These are phyloP conservation scores for Euproctis similis DNA, from an alignment of 2,888 invertebrate species.

Conservation along the genomic window DNA sequence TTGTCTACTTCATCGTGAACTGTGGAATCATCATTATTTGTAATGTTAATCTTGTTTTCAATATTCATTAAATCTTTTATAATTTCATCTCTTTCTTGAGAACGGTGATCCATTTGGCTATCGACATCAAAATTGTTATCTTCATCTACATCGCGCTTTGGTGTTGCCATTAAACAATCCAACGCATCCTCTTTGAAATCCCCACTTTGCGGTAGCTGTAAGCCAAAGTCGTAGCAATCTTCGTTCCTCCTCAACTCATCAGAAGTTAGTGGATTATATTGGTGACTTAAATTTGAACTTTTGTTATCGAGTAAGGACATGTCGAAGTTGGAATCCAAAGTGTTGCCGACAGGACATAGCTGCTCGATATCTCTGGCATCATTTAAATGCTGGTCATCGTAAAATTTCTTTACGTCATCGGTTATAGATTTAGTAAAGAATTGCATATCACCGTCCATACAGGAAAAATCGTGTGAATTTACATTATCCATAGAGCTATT, in stretches of 20 bases:
- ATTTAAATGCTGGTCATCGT: conserved; percentile 56
- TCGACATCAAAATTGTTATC: conserved; percentile 34
- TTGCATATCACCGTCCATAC: conserved; percentile 68
- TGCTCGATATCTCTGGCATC: conserved; percentile 58
- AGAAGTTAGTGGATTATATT: conserved; percentile 47
- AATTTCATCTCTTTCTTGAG: conserved; percentile 57
- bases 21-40: conserved; percentile 27
- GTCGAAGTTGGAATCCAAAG: conserved; percentile 55
- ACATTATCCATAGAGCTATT: conserved; percentile 46
- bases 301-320: conserved; percentile 60
- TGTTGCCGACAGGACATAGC: conserved; percentile 53
- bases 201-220: conserved; percentile 51
- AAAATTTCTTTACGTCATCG: conserved; percentile 67
- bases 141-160: conserved; percentile 46
- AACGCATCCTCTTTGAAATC: conserved; percentile 58
- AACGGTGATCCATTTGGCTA: conserved; percentile 38
- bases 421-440: conserved; percentile 69
- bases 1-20: conserved; percentile 23
- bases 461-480: conserved; percentile 56
- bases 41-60: conserved; percentile 51
- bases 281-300: conserved; percentile 47
- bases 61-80: conserved; percentile 67
- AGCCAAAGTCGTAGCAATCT: conserved; percentile 60
- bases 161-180: conserved; percentile 58
- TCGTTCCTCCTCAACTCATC: conserved; percentile 56